These are phyloP conservation scores for Bruchidius siliquastri DNA, from an alignment of 2,888 invertebrate genomes.

Conservation along the genomic window DNA sequence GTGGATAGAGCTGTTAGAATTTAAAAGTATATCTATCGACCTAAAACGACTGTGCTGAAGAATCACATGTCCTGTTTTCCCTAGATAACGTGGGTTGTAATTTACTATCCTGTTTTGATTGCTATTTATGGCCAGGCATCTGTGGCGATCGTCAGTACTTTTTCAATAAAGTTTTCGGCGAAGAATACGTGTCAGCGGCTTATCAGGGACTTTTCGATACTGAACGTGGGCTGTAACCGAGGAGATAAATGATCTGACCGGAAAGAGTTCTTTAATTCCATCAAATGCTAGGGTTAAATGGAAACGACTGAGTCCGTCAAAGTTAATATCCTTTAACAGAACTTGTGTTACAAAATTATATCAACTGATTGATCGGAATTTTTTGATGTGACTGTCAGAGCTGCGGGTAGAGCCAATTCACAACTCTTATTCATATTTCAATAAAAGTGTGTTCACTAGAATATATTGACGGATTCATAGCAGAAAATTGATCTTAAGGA, in stretches of 20 bases:
- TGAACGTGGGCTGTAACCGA: not conserved
- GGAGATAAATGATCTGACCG: not conserved
- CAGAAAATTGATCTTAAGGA: too few relatives aligned
- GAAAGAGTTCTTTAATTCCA: not conserved
- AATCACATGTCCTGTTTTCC: not conserved
- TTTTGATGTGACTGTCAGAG: too few relatives aligned
- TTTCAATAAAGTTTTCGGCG: slow-evolving; percentile 30
- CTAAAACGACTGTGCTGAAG: not conserved
- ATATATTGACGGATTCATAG: too few relatives aligned
- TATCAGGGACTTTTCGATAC: not conserved
- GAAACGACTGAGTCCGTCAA: not conserved
- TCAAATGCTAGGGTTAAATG: not conserved
- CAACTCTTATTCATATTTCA: too few relatives aligned
- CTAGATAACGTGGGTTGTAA: slow-evolving; percentile 44
- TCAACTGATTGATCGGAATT: too few relatives aligned
- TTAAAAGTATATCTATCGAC: too few relatives aligned
- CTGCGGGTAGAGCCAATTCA: too few relatives aligned
- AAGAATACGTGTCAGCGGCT: not conserved
- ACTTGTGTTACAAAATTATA: too few relatives aligned
- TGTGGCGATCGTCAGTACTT: slow-evolving; percentile 24
- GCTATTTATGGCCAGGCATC: slow-evolving; percentile 36
- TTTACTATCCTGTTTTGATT: slow-evolving; percentile 43
- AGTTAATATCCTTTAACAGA: too few relatives aligned
- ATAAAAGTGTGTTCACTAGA: too few relatives aligned
- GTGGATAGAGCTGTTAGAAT: too few relatives aligned